phyloP scores from a whole-genome alignment of 1,140 invertebrate genomes.

The Venturia canescens region DNA sequence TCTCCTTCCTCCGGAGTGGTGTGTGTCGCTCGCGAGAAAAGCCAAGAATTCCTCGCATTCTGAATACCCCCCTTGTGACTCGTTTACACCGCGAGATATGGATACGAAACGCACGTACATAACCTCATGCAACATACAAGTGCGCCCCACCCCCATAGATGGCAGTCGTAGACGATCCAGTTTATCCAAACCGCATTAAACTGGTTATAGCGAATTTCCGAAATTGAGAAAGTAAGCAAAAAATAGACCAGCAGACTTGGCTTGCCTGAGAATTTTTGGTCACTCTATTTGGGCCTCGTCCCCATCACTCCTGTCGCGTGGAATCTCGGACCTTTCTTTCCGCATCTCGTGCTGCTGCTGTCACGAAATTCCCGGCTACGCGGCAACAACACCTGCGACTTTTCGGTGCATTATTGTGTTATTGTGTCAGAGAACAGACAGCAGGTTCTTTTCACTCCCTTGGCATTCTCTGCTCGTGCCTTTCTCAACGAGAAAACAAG shows the following conservation, averaged over 20 bases:
- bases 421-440: no score
- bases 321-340: neutral
- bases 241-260: neutral
- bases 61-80: constrained; percentile 33
- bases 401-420: no score
- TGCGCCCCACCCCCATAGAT: neutral
- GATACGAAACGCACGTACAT: neutral
- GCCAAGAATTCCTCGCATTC: constrained; percentile 59
- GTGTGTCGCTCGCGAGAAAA: constrained; percentile 48
- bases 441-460: no score
- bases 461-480: no score
- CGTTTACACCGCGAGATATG: constrained; percentile 14
- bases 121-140: neutral
- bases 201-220: neutral
- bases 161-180: neutral
- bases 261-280: neutral
- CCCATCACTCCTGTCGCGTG: neutral
- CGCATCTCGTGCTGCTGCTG: no score
- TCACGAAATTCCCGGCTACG: no score
- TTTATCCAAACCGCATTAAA: neutral
- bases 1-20: neutral
- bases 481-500: no score
- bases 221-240: neutral
- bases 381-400: no score
- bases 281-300: neutral